Percentiles rank a stretch among this genome's conserved stretches.
Evolutionary conservation across 2,113 vertebrate genomes (phyloP).

Genomic region (Mugil cephalus): DNA sequence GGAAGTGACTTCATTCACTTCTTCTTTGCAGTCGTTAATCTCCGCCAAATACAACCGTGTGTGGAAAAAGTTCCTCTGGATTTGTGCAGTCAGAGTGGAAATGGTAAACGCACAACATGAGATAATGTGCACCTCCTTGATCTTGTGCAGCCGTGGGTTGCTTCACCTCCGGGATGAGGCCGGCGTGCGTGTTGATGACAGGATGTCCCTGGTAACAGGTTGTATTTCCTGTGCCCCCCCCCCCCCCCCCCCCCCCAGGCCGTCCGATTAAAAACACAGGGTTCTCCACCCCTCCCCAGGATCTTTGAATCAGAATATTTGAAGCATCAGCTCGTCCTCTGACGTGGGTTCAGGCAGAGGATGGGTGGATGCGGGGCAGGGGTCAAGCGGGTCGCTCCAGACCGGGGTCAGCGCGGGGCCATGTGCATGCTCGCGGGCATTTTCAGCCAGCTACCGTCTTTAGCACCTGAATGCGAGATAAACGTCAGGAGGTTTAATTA

Average conservation of each 20-base stretch:
- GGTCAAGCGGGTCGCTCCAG: slow-evolving; percentile 62
- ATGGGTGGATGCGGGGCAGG: slow-evolving; percentile 6
- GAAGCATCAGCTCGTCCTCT: slow-evolving; percentile 17
- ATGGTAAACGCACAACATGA: not conserved
- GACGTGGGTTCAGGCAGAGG: slow-evolving; percentile 24
- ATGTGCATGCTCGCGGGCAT: not conserved
- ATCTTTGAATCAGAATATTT: slow-evolving; percentile 36
- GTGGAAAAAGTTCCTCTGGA: not conserved
- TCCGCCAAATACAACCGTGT: no score
- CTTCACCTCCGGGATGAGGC: slow-evolving; percentile 2
- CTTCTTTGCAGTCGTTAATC: no score
- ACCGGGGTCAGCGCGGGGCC: slow-evolving; percentile 27
- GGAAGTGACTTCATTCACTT: no score
- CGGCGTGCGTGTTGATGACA: slow-evolving; percentile 25
- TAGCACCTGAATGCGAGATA: slow-evolving; percentile 4
- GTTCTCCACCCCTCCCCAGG: not conserved
- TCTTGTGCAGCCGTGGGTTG: slow-evolving; percentile 3
- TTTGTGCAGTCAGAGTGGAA: not conserved
- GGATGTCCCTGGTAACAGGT: slow-evolving; percentile 50
- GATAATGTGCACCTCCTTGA: not conserved
- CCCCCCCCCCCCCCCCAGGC: slow-evolving; percentile 18
- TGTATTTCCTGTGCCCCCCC: slow-evolving; percentile 53
- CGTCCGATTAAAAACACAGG: slow-evolving; percentile 1
- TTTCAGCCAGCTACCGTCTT: slow-evolving; percentile 20
- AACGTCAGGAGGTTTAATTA: no score